These are phyloP conservation scores for Pyrgus malvae DNA, from an alignment of 2,888 invertebrate species.

Conservation along the genomic window DNA sequence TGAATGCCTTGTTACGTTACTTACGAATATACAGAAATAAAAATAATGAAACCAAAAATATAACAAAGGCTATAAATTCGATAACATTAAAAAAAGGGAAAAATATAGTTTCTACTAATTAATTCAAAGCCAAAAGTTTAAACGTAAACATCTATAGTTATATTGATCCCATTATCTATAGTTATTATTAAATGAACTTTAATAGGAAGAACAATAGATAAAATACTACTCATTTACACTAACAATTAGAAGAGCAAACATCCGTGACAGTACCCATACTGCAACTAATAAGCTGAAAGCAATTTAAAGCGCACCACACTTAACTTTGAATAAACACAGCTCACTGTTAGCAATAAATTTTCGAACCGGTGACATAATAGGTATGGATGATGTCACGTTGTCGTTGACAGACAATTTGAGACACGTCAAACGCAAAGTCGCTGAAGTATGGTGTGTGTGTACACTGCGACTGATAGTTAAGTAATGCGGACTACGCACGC, in stretches of 20 bases:
- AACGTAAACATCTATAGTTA: no score
- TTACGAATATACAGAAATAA: no score
- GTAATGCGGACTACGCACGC: conserved; percentile 3
- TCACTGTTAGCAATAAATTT: conserved; percentile 1
- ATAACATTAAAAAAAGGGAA: no score
- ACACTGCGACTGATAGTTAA: not conserved
- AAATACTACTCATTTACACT: not conserved
- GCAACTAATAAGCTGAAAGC: conserved; percentile 1
- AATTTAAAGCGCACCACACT: conserved; percentile 6
- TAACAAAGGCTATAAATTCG: no score
- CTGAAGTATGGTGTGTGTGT: not conserved
- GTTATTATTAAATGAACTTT: no score
- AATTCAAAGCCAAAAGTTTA: no score
- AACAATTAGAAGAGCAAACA: conserved; percentile 6
- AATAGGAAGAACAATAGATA: no score
- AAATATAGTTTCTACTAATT: no score
- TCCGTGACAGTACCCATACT: conserved; percentile 3
- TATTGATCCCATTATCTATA: no score
- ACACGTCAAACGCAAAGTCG: conserved; percentile 17
- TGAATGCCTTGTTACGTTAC: no score
- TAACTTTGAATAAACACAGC: conserved; percentile 5
- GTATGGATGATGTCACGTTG: conserved; percentile 22
- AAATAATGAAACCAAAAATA: no score
- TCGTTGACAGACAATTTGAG: conserved; percentile 17
- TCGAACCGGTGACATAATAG: conserved; percentile 20